Percentiles rank a stretch among this genome's conserved stretches.
Evolutionary conservation across 2,888 invertebrate species (phyloP).

Genomic region (Synergus laeviventris): DNA sequence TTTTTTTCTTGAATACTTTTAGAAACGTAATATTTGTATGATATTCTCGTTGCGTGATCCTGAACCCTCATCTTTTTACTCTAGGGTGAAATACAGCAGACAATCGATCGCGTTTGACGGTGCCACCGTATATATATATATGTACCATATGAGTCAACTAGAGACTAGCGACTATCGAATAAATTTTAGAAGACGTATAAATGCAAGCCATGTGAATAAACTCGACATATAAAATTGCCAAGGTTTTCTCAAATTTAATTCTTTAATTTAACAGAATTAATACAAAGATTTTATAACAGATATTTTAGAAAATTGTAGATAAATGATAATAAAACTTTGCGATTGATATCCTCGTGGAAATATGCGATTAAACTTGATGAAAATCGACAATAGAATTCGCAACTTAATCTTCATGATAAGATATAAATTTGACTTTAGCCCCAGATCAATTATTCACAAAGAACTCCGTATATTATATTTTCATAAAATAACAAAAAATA

Average conservation of each 20-base stretch:
- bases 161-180: background rate
- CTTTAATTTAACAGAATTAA: no score
- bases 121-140: no score
- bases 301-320: no score
- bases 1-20: background rate
- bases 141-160: background rate
- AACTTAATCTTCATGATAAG: background rate
- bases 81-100: background rate
- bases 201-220: background rate
- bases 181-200: background rate
- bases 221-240: background rate
- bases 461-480: no score
- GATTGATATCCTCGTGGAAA: background rate
- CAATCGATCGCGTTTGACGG: background rate
- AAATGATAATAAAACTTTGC: background rate
- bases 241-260: background rate
- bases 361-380: background rate
- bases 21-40: background rate
- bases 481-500: no score
- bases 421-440: no score
- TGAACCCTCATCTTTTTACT: background rate
- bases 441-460: no score
- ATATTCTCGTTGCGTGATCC: background rate
- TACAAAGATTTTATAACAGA: no score
- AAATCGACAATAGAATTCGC: background rate